Percentiles rank a stretch among this genome's conserved stretches.
Evolutionary conservation across 2,888 invertebrate genomes (phyloP).

Genomic region (Teleiodes luculella): DNA sequence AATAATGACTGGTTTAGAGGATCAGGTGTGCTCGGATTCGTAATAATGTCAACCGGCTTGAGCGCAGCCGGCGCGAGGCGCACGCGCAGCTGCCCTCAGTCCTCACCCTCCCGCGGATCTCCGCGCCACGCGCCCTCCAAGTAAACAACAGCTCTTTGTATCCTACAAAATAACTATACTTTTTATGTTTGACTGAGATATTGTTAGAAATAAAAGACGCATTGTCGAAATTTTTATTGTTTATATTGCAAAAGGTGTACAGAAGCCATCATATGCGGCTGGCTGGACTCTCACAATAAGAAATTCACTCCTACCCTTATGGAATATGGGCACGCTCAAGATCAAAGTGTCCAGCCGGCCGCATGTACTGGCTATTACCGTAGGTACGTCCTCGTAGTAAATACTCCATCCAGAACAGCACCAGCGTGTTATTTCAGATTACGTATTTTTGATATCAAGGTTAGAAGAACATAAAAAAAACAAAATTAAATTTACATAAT

Average conservation of each 20-base stretch:
- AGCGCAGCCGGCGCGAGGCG: constrained; percentile 62
- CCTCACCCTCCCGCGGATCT: constrained; percentile 47
- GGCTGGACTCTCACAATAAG: too few species aligned
- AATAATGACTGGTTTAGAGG: constrained; percentile 64
- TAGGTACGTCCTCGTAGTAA: too few species aligned
- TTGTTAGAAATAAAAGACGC: constrained; percentile 18
- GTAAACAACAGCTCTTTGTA: constrained; percentile 54
- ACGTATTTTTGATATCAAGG: too few species aligned
- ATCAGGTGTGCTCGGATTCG: constrained; percentile 75
- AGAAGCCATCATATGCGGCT: too few species aligned
- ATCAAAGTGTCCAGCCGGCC: too few species aligned
- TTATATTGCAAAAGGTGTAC: background rate
- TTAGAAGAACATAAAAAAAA: too few species aligned
- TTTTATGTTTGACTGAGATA: constrained; percentile 24
- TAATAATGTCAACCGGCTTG: constrained; percentile 66
- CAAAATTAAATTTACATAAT: too few species aligned
- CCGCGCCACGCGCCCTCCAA: constrained; percentile 56
- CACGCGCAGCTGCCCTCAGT: constrained; percentile 64
- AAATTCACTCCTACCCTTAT: too few species aligned
- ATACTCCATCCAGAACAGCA: too few species aligned
- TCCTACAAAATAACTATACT: constrained; percentile 41
- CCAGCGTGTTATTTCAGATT: too few species aligned
- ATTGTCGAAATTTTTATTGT: background rate
- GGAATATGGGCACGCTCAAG: too few species aligned
- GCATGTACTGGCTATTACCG: too few species aligned